A percentile compares a stretch with the other conserved stretches of the same genome.
Evolutionary conservation across 53 echinoderm and acorn worm genomes (phyloP).

Genomic region (Hippasteria phrygiana): DNA sequence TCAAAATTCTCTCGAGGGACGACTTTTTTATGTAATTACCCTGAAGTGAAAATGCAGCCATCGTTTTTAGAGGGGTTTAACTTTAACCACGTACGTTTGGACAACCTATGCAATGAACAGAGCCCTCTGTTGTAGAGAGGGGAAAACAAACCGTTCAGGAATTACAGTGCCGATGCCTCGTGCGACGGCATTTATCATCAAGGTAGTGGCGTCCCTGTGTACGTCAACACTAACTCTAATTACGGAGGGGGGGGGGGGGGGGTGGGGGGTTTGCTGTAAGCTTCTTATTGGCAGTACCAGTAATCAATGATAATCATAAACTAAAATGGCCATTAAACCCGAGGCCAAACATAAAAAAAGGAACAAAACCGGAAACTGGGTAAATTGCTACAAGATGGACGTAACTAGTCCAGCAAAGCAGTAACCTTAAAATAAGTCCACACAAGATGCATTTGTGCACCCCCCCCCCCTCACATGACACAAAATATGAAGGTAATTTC

Average conservation of each 20-base stretch:
- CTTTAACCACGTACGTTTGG: neutral
- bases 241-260: neutral
- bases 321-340: neutral
- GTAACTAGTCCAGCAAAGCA: no score
- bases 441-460: no score
- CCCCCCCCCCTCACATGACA: no score
- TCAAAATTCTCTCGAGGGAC: no score
- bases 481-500: no score
- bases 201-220: neutral
- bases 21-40: no score
- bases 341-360: neutral
- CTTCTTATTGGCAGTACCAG: no score
- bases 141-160: neutral
- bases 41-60: no score
- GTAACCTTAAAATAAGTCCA: no score
- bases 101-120: neutral
- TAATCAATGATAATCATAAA: neutral
- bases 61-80: no score
- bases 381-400: no score
- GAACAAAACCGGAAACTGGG: no score
- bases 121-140: neutral
- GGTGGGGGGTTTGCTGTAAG: neutral
- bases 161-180: neutral
- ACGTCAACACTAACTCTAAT: neutral
- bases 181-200: neutral